Conservation (phyloP, 1,140 invertebrate species). For the Papilio machaon region DNA sequence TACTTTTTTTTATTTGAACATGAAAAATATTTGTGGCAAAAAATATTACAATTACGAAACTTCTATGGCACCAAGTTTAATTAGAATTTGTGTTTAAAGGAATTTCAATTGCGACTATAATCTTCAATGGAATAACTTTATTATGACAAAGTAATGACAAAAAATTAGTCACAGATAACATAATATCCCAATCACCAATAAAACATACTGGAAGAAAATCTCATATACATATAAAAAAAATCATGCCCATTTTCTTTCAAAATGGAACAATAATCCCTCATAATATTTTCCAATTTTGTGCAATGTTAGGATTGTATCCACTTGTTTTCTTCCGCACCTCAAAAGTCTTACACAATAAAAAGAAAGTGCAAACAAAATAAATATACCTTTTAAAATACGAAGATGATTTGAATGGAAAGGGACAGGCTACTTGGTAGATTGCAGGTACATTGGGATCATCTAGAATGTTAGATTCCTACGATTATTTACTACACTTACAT, state of each 20-base stretch:
- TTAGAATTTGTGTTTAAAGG: background rate
- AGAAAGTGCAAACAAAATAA: too few species aligned
- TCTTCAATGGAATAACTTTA: background rate
- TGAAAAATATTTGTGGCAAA: background rate
- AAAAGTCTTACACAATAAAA: too few species aligned
- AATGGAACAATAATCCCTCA: too few species aligned
- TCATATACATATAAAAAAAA: too few species aligned
- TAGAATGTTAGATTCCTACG: background rate
- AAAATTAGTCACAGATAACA: background rate
- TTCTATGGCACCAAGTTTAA: slow-evolving; percentile 6
- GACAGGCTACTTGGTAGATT: background rate
- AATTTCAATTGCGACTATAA: background rate
- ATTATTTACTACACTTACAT: background rate
- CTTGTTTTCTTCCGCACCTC: too few species aligned
- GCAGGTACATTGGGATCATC: slow-evolving; percentile 1
- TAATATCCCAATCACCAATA: background rate
- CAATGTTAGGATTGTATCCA: too few species aligned
- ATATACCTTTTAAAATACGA: background rate
- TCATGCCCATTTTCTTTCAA: too few species aligned
- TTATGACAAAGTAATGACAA: background rate
- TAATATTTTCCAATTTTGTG: too few species aligned
- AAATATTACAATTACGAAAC: background rate
- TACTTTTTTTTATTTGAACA: background rate
- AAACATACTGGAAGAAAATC: background rate
- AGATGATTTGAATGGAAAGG: background rate